Base-by-base conservation (phyloP, 2,888 invertebrate species). In the Colletes collaris region DNA sequence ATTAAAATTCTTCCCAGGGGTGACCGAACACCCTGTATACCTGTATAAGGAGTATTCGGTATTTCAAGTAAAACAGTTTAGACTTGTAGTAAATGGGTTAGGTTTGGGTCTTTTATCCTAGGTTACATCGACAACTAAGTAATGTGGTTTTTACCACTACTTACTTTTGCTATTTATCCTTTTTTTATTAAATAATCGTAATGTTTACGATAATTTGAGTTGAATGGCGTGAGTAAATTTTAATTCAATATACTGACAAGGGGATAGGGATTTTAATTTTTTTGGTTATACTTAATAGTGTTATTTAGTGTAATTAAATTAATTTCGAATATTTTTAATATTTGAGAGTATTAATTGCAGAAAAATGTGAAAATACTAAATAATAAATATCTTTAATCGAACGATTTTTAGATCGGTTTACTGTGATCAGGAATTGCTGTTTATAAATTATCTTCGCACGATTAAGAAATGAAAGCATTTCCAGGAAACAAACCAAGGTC, bases 401-500 rank as follows among this genome's bases (percentile, higher is more conserved):
- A 56, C 56, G 11, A 63, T 16, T 37, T 27, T 6, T 27, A 27
- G 27, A 27, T 2, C 53, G 62, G 6, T 10, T 37, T 40, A 7
- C 40, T 40, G 6, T 81, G 87, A 90, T 79, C 88, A 88, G 16
- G 89, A 89, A 80, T 91, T 91, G 70, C 88, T 90, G 79, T 90
- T 89, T 80, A 90, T 65, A 87, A 89, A 68, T 88, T 66, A 55
- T 8, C n/a, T 35, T 53, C 5, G 0, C 19, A 27, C 19, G 27
- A 16, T 53, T 55, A n/a, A 11, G 52, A 10, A 11, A 46, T 19
- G 50, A 59, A 52, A 50, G 62, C 8, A 79, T 80, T 93, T 93
- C 56, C 84, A 95, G 95, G 94, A 81, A 94, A 94, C 89, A 94
- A 94, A 90, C 93, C 95, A 76, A 94, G 95, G 82, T 95, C 96